phyloP scores from a whole-genome alignment of 2,113 vertebrate genomes.

The Erinaceus europaeus region DNA sequence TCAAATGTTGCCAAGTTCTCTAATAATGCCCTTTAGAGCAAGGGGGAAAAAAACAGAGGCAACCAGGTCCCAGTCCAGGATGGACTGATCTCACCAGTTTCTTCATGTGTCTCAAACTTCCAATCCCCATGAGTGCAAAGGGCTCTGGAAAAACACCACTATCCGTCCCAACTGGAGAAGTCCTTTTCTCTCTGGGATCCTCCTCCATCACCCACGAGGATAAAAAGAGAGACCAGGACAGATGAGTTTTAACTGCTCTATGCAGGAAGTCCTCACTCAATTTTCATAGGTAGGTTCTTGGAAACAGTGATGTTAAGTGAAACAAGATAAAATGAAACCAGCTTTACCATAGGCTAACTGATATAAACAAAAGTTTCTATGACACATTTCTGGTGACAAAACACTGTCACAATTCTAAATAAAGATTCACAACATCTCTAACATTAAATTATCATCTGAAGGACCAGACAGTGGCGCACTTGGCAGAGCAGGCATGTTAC shows the following conservation, averaged over 20 bases:
- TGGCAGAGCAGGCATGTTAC: too few species aligned
- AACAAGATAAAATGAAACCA: background rate
- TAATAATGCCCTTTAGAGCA: background rate
- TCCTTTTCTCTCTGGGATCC: background rate
- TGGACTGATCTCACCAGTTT: background rate
- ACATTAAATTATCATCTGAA: background rate
- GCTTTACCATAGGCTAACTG: background rate
- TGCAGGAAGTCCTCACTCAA: background rate
- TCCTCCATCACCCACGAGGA: background rate
- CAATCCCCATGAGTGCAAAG: background rate
- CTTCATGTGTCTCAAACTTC: background rate
- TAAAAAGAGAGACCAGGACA: background rate
- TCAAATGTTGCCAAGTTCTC: conserved; percentile 1
- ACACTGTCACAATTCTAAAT: background rate
- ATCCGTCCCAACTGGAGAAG: background rate
- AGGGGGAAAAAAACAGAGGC: background rate
- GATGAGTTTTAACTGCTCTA: background rate
- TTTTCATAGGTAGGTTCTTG: background rate
- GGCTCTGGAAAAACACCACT: background rate
- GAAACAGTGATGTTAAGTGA: background rate
- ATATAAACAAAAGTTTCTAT: background rate
- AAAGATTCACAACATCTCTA: background rate
- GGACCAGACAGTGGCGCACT: too few species aligned
- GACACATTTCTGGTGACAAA: too few species aligned
- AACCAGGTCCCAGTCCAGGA: background rate